phyloP scores from a whole-genome alignment of 1,140 invertebrate species.

The Sycophaga agraensis region DNA sequence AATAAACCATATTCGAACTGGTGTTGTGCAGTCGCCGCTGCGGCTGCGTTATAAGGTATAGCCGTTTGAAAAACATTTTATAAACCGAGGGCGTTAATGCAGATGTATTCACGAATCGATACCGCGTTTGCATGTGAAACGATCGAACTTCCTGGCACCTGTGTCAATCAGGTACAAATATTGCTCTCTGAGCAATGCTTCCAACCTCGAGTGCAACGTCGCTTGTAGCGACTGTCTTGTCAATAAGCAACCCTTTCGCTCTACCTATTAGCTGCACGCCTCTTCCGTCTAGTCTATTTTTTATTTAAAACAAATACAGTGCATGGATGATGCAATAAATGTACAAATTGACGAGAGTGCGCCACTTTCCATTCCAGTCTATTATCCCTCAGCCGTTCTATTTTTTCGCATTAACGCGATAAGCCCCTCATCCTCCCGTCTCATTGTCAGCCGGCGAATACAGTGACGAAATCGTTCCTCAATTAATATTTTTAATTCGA shows the following conservation, averaged over 20 bases:
- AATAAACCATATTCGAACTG: no score
- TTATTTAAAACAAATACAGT: slow-evolving; percentile 35
- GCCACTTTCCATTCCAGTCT: not conserved
- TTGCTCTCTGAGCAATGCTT: not conserved
- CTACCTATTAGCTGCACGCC: slow-evolving; percentile 41
- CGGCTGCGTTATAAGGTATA: no score
- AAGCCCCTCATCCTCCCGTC: no score
- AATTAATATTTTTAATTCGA: not conserved
- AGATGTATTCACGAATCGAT: slow-evolving; percentile 13
- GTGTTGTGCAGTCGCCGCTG: not conserved
- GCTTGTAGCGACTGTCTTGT: not conserved
- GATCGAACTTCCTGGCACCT: slow-evolving; percentile 10
- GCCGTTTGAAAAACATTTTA: not conserved
- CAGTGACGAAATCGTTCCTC: not conserved
- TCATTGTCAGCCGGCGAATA: not conserved
- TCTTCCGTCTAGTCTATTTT: slow-evolving; percentile 38
- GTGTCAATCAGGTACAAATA: slow-evolving; percentile 12
- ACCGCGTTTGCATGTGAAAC: slow-evolving; percentile 11
- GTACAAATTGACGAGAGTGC: not conserved
- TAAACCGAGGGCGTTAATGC: not conserved
- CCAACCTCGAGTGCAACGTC: slow-evolving; percentile 12
- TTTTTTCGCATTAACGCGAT: no score
- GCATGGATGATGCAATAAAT: slow-evolving; percentile 10
- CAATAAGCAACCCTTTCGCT: slow-evolving; percentile 10
- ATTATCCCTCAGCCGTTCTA: no score